These are phyloP conservation scores for Pantelozetes paolii DNA, from an alignment of 2,888 invertebrate species.

Conservation along the genomic window DNA sequence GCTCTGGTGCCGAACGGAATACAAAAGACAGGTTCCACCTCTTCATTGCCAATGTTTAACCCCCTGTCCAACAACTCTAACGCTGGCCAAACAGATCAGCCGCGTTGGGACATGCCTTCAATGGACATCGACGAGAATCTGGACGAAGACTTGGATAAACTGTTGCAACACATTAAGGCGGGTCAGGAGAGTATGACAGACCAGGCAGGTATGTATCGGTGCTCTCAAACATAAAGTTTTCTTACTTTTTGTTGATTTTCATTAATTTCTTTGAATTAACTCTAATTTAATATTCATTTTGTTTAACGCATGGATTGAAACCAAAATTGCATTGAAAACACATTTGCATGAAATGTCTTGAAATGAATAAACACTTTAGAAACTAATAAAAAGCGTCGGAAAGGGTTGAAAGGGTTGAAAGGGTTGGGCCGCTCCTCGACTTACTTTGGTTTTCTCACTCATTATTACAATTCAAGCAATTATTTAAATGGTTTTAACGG, in stretches of 20 bases:
- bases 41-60: slow-evolving; percentile 48
- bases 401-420: no score
- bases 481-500: slow-evolving; percentile 23
- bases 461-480: slow-evolving; percentile 25
- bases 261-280: neutral
- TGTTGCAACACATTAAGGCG: slow-evolving; percentile 87
- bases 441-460: slow-evolving; percentile 25
- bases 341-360: slow-evolving; percentile 8
- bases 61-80: slow-evolving; percentile 42
- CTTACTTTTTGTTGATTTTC: neutral
- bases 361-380: neutral
- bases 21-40: slow-evolving; percentile 39
- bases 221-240: neutral
- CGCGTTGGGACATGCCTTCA: slow-evolving; percentile 21
- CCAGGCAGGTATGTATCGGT: slow-evolving; percentile 50
- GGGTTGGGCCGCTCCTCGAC: slow-evolving; percentile 8
- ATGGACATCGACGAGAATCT: slow-evolving; percentile 60
- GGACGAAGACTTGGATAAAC: slow-evolving; percentile 84
- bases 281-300: slow-evolving; percentile 3
- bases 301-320: slow-evolving; percentile 30
- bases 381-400: neutral
- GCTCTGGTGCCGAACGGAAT: slow-evolving; percentile 14
- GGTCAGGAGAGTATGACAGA: slow-evolving; percentile 74
- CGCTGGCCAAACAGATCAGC: slow-evolving; percentile 29
- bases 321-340: neutral